Evolutionary conservation across 2,113 vertebrate genomes (phyloP).

Genomic region (Tetrao urogallus): DNA sequence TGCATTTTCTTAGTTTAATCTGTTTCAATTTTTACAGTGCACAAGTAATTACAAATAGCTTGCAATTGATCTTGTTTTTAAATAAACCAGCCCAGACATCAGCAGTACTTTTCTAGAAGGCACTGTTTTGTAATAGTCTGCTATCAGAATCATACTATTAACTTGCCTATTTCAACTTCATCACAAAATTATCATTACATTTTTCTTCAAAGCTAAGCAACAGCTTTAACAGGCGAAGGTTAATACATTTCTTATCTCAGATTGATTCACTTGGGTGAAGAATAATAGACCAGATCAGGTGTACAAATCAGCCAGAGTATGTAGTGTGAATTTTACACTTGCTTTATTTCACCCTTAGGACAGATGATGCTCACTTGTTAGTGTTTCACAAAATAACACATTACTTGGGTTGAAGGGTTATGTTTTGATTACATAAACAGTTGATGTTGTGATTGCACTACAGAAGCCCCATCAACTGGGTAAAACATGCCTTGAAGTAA

Average conservation of each 20-base stretch:
- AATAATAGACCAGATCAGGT: not conserved
- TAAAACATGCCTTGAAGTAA: not conserved
- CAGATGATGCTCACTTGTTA: not conserved
- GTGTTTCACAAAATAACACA: not conserved
- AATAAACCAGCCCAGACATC: slow-evolving; percentile 1
- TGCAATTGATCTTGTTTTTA: slow-evolving; percentile 29
- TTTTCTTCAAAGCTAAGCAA: not conserved
- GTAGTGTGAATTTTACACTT: not conserved
- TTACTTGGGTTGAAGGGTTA: not conserved
- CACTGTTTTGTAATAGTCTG: not conserved
- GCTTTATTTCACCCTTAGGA: not conserved
- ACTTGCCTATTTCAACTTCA: not conserved
- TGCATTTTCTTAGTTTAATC: not conserved
- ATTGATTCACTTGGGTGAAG: not conserved
- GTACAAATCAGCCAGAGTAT: not conserved
- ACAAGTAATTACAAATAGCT: slow-evolving; percentile 21
- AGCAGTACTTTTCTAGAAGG: slow-evolving; percentile 8
- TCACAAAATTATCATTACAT: not conserved
- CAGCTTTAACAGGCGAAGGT: not conserved
- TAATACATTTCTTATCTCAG: not conserved
- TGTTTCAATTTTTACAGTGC: not conserved
- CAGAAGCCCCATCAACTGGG: not conserved
- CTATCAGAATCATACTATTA: not conserved
- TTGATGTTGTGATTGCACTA: not conserved
- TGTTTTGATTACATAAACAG: not conserved